These are phyloP conservation scores for Steinernema carpocapsae DNA, from an alignment of 2,888 invertebrate genomes.

Conservation along the genomic window DNA sequence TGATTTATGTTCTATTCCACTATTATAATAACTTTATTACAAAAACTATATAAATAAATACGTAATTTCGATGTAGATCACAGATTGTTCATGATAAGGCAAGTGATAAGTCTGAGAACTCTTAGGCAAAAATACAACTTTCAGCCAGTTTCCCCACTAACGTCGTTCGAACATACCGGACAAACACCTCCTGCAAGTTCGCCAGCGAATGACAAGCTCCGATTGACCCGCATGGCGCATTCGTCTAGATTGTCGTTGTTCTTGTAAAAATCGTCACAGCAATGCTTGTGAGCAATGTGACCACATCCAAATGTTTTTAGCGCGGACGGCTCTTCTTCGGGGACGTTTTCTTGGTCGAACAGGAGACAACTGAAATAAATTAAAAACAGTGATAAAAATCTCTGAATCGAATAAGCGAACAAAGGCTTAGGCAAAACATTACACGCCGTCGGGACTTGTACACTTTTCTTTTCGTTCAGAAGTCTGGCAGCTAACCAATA, in stretches of 20 bases:
- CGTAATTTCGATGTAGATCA: not conserved
- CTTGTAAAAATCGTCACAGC: conserved; percentile 30
- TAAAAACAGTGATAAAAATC: too few species aligned
- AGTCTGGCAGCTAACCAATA: too few species aligned
- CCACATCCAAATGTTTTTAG: conserved; percentile 17
- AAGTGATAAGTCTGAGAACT: not conserved
- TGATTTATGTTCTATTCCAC: too few species aligned
- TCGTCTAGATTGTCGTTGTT: conserved; percentile 9
- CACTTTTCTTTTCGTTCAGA: too few species aligned
- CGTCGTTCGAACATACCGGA: conserved; percentile 25
- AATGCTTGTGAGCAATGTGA: conserved; percentile 23
- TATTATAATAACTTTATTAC: too few species aligned
- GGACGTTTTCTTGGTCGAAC: not conserved
- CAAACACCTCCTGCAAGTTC: conserved; percentile 8
- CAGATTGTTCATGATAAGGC: not conserved
- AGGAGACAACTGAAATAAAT: not conserved
- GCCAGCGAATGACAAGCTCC: conserved; percentile 17
- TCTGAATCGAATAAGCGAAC: too few species aligned
- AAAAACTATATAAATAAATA: too few species aligned
- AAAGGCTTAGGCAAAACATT: too few species aligned
- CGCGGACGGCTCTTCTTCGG: not conserved
- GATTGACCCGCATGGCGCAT: not conserved
- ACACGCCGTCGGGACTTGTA: not conserved
- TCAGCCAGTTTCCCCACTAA: not conserved
- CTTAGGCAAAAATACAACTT: not conserved